phyloP scores from a whole-genome alignment of 2,888 invertebrate genomes.

The Amblyteles armatorius region DNA sequence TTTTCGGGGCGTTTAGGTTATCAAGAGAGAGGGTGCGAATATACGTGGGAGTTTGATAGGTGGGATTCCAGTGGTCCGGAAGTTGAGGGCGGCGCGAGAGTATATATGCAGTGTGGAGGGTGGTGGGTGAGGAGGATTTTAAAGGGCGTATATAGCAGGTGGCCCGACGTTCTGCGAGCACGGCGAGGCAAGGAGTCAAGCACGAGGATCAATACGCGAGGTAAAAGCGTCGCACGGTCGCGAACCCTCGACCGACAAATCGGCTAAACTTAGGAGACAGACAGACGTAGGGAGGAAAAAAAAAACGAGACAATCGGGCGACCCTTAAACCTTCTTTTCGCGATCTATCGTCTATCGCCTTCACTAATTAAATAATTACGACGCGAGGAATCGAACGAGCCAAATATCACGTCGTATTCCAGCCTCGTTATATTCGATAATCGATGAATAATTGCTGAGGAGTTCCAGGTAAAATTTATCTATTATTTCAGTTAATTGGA shows the following conservation, averaged over 20 bases:
- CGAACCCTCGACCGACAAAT: slow-evolving; percentile 76
- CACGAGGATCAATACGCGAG: slow-evolving; percentile 71
- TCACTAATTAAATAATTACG: background rate
- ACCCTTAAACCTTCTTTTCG: slow-evolving; percentile 48
- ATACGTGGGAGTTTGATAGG: slow-evolving; percentile 47
- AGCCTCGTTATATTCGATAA: slow-evolving; percentile 5
- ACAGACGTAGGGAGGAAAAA: slow-evolving; percentile 10
- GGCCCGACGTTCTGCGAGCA: slow-evolving; percentile 36
- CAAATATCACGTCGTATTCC: background rate
- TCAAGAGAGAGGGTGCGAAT: background rate
- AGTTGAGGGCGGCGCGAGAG: slow-evolving; percentile 58
- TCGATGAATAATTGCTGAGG: background rate
- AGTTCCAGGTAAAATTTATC: slow-evolving; percentile 10
- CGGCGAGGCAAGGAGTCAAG: slow-evolving; percentile 66
- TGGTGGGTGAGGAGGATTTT: slow-evolving; percentile 41
- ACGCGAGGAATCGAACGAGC: background rate
- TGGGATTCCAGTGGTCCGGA: slow-evolving; percentile 48
- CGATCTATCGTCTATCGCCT: background rate
- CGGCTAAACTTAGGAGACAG: slow-evolving; percentile 61
- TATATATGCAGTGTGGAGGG: slow-evolving; percentile 16
- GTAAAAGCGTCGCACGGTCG: slow-evolving; percentile 78
- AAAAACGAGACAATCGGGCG: slow-evolving; percentile 30
- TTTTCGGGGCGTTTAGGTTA: slow-evolving; percentile 39
- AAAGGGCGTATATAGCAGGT: slow-evolving; percentile 63
- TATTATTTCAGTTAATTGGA: slow-evolving; percentile 29